Evolutionary conservation across 2,888 invertebrate genomes (phyloP), one percentile per base, ranked within the genome.

Genomic region (Chrysopilus asiliformis): DNA sequence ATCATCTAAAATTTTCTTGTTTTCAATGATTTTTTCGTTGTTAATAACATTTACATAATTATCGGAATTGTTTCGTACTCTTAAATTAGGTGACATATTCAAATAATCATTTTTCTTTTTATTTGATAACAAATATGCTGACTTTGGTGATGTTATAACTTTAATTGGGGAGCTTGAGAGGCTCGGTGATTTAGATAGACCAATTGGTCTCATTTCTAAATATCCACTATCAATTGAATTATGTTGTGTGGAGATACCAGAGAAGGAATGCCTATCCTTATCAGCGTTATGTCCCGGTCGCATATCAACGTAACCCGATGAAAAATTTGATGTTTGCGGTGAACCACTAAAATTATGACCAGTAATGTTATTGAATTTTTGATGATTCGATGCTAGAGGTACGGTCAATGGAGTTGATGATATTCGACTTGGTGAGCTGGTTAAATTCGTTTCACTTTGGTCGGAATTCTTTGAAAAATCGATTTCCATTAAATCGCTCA

Each of bases 401-500:
- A 49, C 41, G 39, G 46, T 31, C 35, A 44, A 32, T 15, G 48
- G 43, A 38, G 45, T 35, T 36, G 44, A 32, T 36, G 38, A 24
- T 17, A 34, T 42, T 18, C 34, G 28, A 14, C 37, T 32, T 19
- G 43, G 39, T 12, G 44, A 44, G 17, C 38, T 17, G 10, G 30
- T 5, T 18, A 26, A 14, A 25, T 22, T 33, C 25, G 13, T 36
- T 30, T 34, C 39, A n/a, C 36, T 25, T 12, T 48, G 37, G 38
- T 46, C 41, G 33, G 51, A 41, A 40, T 49, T 52, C 43, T 64
- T 68, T 2, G 73, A 71, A 50, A 79, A 81, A 55, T 81, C 80
- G 46, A 87, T 71, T 64, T 84, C 83, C 83, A 87, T 85, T 48
- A 85, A 69, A 63, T 87, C 83, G 45, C 79, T 77, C 72, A 76